These are phyloP conservation scores for Argyrosomus japonicus DNA, from an alignment of 2,113 vertebrate species.

Conservation along the genomic window DNA sequence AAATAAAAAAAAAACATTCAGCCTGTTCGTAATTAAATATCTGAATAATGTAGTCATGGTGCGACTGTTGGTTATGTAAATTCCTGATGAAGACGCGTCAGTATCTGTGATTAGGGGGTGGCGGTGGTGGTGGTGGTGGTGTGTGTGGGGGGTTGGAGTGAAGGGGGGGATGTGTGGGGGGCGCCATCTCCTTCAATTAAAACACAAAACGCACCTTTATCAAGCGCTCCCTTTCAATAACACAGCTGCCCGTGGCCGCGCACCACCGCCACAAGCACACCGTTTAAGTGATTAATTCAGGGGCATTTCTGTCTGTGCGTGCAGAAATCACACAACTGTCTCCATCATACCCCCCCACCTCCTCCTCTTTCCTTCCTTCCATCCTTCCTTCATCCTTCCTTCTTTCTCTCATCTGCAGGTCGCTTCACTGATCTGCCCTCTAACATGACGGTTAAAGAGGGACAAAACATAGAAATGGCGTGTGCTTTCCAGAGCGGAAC, in stretches of 20 bases:
- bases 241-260: constrained; percentile 11
- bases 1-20: background rate
- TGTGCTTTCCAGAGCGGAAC: constrained; percentile 96
- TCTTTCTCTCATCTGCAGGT: constrained; percentile 83
- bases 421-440: constrained; percentile 95
- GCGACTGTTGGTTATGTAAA: constrained; percentile 45
- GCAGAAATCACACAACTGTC: constrained; percentile 21
- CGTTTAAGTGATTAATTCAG: constrained; percentile 17
- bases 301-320: background rate
- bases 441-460: constrained; percentile 93
- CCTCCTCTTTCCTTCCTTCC: no score
- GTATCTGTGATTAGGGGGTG: background rate
- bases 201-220: constrained; percentile 34
- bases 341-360: constrained; percentile 15
- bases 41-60: constrained; percentile 12
- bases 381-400: no score
- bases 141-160: background rate
- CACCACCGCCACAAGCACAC: background rate
- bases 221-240: constrained; percentile 10
- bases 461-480: constrained; percentile 97
- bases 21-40: background rate
- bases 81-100: constrained; percentile 32
- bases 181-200: constrained; percentile 20
- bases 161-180: background rate
- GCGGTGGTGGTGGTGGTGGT: background rate